phyloP scores from a whole-genome alignment of 2,888 invertebrate species.

The Cylindroiulus punctatus region DNA sequence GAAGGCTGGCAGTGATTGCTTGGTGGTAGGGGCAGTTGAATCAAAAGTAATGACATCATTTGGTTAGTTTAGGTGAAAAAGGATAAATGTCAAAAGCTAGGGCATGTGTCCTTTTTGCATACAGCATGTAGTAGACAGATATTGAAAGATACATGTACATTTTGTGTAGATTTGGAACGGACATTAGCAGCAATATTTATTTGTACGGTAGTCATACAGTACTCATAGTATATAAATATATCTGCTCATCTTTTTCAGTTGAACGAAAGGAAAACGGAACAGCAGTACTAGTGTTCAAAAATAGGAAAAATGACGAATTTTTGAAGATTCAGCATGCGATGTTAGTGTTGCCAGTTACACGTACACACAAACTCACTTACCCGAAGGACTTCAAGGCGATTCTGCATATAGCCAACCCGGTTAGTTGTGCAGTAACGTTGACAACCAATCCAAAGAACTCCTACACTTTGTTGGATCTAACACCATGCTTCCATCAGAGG shows the following conservation, averaged over 20 bases:
- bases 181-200: too few species aligned
- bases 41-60: too few species aligned
- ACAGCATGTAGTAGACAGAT: too few species aligned
- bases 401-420: background rate
- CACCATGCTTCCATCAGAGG: background rate
- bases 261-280: background rate
- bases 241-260: background rate
- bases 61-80: too few species aligned
- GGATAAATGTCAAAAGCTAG: too few species aligned
- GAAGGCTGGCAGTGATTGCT: too few species aligned
- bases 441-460: background rate
- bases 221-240: too few species aligned
- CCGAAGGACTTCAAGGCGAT: background rate
- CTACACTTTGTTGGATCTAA: background rate
- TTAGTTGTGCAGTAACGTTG: background rate
- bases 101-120: too few species aligned
- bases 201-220: too few species aligned
- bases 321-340: background rate
- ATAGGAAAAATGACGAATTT: background rate
- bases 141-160: too few species aligned
- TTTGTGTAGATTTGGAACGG: too few species aligned
- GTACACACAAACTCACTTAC: background rate
- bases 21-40: too few species aligned
- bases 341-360: constrained; percentile 18
- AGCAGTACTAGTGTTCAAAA: background rate